These are phyloP conservation scores for Porites lobata DNA, from an alignment of 92 coral and sea anemone species.

Conservation along the genomic window DNA sequence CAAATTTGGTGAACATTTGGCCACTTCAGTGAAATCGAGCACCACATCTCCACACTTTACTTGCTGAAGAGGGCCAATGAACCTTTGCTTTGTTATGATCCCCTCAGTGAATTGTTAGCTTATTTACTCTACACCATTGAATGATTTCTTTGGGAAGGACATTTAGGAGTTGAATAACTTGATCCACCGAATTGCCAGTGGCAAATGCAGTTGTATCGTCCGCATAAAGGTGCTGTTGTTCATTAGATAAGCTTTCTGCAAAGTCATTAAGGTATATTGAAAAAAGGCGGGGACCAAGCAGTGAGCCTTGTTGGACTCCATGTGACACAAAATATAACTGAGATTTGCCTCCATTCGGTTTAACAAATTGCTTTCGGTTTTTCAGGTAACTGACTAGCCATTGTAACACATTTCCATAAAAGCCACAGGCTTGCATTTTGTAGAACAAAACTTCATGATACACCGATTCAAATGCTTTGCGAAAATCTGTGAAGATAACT, in stretches of 20 bases:
- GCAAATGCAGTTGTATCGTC: conserved; percentile 17
- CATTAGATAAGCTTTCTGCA: too few relatives aligned
- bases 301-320: too few relatives aligned
- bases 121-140: conserved; percentile 7
- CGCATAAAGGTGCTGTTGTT: not conserved
- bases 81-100: conserved; percentile 10
- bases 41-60: too few relatives aligned
- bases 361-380: conserved; percentile 34
- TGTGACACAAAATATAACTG: too few relatives aligned
- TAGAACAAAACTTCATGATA: not conserved
- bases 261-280: too few relatives aligned
- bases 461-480: conserved; percentile 5
- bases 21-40: too few relatives aligned
- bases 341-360: conserved; percentile 15
- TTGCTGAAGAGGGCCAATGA: too few relatives aligned
- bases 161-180: conserved; percentile 11
- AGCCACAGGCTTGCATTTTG: too few relatives aligned
- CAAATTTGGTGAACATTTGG: not conserved
- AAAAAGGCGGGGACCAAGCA: too few relatives aligned
- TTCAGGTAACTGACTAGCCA: conserved; percentile 27
- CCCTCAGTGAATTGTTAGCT: conserved; percentile 6
- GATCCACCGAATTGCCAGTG: not conserved
- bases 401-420: conserved; percentile 23
- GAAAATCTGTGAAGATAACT: conserved; percentile 21
- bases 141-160: not conserved